Evolutionary conservation across 2,888 invertebrate genomes (phyloP).

Genomic region (Pterostichus niger): DNA sequence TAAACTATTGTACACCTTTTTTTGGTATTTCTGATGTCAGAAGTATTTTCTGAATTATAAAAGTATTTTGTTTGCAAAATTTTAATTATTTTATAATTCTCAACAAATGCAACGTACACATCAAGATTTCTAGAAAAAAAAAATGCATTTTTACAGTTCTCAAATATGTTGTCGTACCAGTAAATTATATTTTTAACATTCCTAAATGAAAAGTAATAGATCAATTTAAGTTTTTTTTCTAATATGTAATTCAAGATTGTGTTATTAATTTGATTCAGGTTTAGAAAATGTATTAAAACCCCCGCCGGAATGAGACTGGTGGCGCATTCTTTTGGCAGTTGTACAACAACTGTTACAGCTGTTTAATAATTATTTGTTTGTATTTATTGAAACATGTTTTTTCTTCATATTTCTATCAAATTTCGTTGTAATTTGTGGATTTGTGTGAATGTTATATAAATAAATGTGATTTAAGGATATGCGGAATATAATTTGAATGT

Average conservation of each 20-base stretch:
- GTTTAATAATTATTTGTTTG: slow-evolving; percentile 36
- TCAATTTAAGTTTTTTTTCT: slow-evolving; percentile 5
- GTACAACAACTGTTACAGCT: slow-evolving; percentile 8
- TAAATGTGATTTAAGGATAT: slow-evolving; percentile 47
- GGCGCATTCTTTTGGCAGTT: slow-evolving; percentile 6
- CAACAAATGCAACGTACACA: neutral
- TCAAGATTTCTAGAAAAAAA: neutral
- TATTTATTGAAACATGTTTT: slow-evolving; percentile 37
- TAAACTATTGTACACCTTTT: too few species aligned
- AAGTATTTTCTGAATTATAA: too few species aligned
- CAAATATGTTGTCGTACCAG: slow-evolving; percentile 26
- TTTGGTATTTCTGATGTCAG: too few species aligned
- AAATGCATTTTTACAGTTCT: slow-evolving; percentile 26
- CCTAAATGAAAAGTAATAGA: slow-evolving; percentile 33
- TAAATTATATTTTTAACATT: slow-evolving; percentile 45
- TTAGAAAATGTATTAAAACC: slow-evolving; percentile 14
- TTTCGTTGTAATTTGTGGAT: slow-evolving; percentile 47
- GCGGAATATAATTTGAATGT: slow-evolving; percentile 24
- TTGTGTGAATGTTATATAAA: slow-evolving; percentile 54
- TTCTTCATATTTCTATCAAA: slow-evolving; percentile 41
- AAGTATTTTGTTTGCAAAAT: too few species aligned
- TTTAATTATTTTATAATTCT: neutral
- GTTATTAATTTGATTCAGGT: slow-evolving; percentile 1
- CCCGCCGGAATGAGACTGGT: slow-evolving; percentile 21
- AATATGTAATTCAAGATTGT: slow-evolving; percentile 10